Evolutionary conservation across 2,113 vertebrate species (phyloP).

Genomic region (Plotosus lineatus): DNA sequence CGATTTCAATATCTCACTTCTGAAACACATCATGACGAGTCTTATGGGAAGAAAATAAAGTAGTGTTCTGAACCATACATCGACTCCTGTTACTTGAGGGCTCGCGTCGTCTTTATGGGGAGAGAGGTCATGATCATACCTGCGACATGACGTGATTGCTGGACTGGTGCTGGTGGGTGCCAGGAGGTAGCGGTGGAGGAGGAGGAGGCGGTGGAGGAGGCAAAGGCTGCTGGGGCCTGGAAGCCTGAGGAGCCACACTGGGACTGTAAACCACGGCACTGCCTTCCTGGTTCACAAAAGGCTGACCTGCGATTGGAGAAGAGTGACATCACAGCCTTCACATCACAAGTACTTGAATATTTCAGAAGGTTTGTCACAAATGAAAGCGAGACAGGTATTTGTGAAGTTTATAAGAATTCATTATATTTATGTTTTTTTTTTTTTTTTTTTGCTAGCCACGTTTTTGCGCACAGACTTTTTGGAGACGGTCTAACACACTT

Average conservation of each 20-base stretch:
- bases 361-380: no score
- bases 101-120: no score
- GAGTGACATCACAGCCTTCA: not conserved
- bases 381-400: no score
- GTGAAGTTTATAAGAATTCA: no score
- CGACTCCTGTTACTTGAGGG: not conserved
- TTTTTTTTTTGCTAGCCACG: no score
- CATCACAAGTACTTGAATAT: no score
- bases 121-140: slow-evolving; percentile 61
- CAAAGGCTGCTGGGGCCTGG: slow-evolving; percentile 73
- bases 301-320: slow-evolving; percentile 73
- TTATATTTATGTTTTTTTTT: not conserved
- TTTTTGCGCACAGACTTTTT: no score
- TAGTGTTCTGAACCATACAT: not conserved
- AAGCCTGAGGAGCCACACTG: slow-evolving; percentile 65
- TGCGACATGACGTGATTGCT: slow-evolving; percentile 81
- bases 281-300: slow-evolving; percentile 85
- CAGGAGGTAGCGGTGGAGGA: slow-evolving; percentile 46
- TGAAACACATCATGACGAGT: not conserved
- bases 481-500: no score
- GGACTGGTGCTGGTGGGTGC: slow-evolving; percentile 74
- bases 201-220: slow-evolving; percentile 65
- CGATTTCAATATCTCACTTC: not conserved
- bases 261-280: slow-evolving; percentile 84
- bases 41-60: not conserved